Evolutionary conservation across 2,113 vertebrate genomes (phyloP).

Genomic region (Prionailurus viverrinus): DNA sequence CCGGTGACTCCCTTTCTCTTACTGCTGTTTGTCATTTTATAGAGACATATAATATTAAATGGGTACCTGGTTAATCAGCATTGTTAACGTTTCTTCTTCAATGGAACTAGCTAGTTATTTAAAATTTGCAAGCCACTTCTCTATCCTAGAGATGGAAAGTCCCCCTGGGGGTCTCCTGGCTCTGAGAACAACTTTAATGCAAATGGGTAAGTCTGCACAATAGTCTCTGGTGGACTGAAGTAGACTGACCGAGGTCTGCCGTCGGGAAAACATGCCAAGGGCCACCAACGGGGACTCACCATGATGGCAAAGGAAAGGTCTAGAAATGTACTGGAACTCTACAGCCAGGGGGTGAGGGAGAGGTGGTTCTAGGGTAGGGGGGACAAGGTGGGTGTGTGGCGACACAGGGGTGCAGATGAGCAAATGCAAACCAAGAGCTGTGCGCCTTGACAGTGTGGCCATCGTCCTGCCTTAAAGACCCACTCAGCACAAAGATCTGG

Average conservation of each 20-base stretch:
- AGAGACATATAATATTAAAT: background rate
- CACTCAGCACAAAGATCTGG: background rate
- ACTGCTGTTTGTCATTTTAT: background rate
- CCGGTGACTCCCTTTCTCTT: background rate
- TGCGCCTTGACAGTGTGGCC: no score
- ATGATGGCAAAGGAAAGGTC: background rate
- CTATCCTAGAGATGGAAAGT: background rate
- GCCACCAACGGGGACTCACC: background rate
- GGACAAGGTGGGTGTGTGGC: background rate
- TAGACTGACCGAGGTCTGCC: background rate
- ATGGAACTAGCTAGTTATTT: background rate
- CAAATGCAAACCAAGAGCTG: background rate
- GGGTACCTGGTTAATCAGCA: background rate
- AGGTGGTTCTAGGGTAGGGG: fast-evolving
- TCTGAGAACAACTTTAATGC: background rate
- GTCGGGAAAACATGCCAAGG: background rate
- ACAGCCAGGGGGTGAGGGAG: background rate
- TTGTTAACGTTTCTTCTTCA: background rate
- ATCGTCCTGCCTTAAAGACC: background rate
- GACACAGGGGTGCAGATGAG: background rate
- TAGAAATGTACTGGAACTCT: background rate
- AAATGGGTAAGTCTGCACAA: background rate
- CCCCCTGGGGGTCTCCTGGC: background rate
- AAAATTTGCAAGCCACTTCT: background rate
- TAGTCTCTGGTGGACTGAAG: background rate